These are phyloP conservation scores for Tenodera sinensis DNA, from an alignment of 2,888 invertebrate species.

Conservation along the genomic window DNA sequence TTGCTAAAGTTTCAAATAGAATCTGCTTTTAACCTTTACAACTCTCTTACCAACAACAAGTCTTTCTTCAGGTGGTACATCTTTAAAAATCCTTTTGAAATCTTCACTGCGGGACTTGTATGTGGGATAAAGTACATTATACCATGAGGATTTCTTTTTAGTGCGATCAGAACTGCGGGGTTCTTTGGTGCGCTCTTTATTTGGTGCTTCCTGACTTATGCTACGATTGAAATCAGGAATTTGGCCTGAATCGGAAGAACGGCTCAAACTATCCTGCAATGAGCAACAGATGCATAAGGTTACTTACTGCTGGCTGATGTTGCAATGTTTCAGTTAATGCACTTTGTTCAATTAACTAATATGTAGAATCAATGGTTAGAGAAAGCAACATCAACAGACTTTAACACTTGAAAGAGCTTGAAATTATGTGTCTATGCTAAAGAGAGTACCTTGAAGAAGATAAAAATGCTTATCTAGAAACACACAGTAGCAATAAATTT, in stretches of 20 bases:
- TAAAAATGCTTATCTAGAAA: neutral
- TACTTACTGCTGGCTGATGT: neutral
- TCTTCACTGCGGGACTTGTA: slow-evolving; percentile 92
- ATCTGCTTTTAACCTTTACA: slow-evolving; percentile 31
- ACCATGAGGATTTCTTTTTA: slow-evolving; percentile 79
- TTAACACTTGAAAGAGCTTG: neutral
- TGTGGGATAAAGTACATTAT: slow-evolving; percentile 81
- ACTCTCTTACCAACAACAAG: slow-evolving; percentile 78
- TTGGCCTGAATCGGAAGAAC: slow-evolving; percentile 42
- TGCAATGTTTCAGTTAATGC: neutral
- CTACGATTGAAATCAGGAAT: slow-evolving; percentile 22
- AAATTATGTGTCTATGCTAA: neutral
- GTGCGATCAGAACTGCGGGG: slow-evolving; percentile 51
- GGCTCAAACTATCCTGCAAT: slow-evolving; percentile 40
- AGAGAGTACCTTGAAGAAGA: neutral
- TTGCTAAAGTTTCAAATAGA: too few species aligned
- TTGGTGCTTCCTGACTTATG: slow-evolving; percentile 23
- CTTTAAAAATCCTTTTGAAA: slow-evolving; percentile 88
- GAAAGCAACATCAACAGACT: neutral
- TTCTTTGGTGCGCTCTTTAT: slow-evolving; percentile 36
- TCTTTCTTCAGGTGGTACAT: slow-evolving; percentile 84
- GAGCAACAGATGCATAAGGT: neutral
- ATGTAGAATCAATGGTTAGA: neutral
- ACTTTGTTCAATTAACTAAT: neutral
- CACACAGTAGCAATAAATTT: neutral